Evolutionary conservation across 2,113 vertebrate species (phyloP).

Genomic region (Thunnus thynnus): DNA sequence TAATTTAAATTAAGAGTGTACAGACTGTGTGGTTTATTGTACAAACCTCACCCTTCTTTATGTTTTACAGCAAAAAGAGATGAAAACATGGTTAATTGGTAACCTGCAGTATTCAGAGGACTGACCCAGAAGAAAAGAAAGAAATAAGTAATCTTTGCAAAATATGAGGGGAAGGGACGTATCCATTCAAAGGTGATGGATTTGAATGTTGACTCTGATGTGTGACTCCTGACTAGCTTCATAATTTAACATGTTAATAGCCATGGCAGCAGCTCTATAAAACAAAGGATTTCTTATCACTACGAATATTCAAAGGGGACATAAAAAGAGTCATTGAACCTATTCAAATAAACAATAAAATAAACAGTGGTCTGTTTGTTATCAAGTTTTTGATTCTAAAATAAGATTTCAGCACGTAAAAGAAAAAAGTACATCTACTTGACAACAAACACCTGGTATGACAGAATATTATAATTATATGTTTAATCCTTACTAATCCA

Average conservation of each 20-base stretch:
- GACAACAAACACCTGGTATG: no score
- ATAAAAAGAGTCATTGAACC: no score
- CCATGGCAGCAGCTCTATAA: not conserved
- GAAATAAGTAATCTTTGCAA: not conserved
- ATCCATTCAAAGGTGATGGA: not conserved
- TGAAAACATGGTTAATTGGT: not conserved
- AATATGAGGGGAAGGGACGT: not conserved
- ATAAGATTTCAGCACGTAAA: no score
- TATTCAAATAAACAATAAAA: no score
- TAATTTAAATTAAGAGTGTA: not conserved
- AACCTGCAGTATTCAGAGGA: not conserved
- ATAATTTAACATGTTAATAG: not conserved
- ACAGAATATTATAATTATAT: no score
- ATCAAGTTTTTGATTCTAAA: no score
- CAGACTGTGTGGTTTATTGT: not conserved
- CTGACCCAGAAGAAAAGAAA: not conserved
- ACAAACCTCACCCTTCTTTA: not conserved
- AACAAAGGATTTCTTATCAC: not conserved
- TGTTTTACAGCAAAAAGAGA: not conserved
- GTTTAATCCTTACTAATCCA: no score
- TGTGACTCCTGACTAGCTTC: not conserved
- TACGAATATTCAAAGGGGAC: not conserved
- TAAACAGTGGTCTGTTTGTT: no score
- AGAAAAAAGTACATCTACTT: no score
- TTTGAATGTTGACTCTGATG: not conserved